Evolutionary conservation across 2,113 vertebrate genomes (phyloP).

Genomic region (Phylloscopus trochiloides): DNA sequence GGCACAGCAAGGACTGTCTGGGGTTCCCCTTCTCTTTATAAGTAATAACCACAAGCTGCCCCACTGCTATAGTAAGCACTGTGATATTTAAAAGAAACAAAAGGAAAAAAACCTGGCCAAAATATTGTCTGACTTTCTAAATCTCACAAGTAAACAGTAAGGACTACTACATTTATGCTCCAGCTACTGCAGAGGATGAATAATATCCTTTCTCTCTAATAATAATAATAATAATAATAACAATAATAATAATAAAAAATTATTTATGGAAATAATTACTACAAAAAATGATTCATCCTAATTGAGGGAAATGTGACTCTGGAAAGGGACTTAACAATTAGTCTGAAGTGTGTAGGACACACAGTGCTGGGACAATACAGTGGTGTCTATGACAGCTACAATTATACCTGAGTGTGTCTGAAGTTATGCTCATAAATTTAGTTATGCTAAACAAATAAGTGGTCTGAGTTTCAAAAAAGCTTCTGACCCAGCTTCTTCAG

Average conservation of each 20-base stretch:
- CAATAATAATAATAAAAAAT: neutral
- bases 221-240: neutral
- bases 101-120: neutral
- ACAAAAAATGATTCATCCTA: neutral
- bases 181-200: neutral
- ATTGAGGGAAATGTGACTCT: neutral
- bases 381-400: neutral
- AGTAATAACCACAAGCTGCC: neutral
- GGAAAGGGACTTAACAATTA: neutral
- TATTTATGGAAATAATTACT: neutral
- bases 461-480: conserved; percentile 1
- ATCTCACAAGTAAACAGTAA: neutral
- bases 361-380: neutral
- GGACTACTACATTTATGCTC: neutral
- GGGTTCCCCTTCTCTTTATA: neutral
- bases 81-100: neutral
- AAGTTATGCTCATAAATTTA: neutral
- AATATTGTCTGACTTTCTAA: neutral
- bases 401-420: neutral
- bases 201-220: neutral
- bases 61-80: neutral
- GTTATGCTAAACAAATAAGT: neutral
- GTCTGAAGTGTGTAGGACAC: neutral
- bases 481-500: conserved; percentile 3
- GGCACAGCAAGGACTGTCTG: neutral